Conservation (phyloP, 2,797 vertebrate species). For the Thamnophis elegans region DNA sequence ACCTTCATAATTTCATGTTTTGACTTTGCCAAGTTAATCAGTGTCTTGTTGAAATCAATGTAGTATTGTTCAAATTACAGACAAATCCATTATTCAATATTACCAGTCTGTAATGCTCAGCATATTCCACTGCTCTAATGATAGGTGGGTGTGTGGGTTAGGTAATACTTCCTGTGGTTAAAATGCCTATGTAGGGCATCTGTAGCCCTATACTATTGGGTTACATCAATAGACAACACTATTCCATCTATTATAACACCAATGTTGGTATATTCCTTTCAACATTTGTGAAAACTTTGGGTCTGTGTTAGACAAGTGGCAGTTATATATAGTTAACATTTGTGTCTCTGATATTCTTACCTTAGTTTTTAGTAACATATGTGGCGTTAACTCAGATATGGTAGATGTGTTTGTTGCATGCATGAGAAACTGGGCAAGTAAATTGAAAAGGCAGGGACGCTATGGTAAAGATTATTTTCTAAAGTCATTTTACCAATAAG, state of each 20-base stretch:
- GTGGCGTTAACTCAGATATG: constrained; percentile 4
- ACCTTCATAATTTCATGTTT: background rate
- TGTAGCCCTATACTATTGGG: background rate
- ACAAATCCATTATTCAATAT: constrained; percentile 9
- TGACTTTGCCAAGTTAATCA: background rate
- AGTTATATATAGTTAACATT: background rate
- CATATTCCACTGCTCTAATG: constrained; percentile 10
- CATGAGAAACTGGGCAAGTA: background rate
- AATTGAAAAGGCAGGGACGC: background rate
- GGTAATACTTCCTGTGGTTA: background rate
- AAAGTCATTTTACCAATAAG: background rate
- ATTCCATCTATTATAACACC: background rate
- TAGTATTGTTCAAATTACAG: constrained; percentile 14
- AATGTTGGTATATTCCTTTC: background rate
- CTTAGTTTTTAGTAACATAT: constrained; percentile 4
- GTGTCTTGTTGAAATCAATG: constrained; percentile 1
- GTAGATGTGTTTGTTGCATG: background rate
- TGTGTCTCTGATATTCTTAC: background rate
- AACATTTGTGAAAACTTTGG: constrained; percentile 30
- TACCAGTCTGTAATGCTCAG: constrained; percentile 1
- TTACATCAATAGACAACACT: background rate
- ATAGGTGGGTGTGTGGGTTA: background rate
- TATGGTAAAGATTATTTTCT: background rate
- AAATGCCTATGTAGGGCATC: background rate
- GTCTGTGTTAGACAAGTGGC: constrained; percentile 27